Base-by-base conservation (phyloP, 1,140 invertebrate genomes). In the Lepidurus packardi region DNA sequence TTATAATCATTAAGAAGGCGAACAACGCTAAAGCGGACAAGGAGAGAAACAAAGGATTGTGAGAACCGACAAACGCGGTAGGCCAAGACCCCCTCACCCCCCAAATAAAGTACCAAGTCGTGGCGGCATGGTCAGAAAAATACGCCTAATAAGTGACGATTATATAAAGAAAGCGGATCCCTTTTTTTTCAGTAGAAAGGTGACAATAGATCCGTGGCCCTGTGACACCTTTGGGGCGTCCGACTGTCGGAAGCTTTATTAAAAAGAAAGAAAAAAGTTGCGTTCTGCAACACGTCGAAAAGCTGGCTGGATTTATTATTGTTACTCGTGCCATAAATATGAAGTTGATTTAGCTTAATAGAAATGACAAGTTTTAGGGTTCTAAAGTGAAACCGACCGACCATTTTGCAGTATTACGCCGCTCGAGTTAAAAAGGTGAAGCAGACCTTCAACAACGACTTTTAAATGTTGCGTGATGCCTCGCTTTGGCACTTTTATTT, bases 51-150 rank as follows among this genome's bases (percentile, higher is more conserved):
- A 65, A 65, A 65, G 21, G 9, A 7, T 65, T 65, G 53, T 13
- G 53, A 21, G 53, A 65, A 65, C 53, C 53, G 53, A 65, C 53
- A 65, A 13, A 65, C 16, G 53, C 53, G 53, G 53, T n/a, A 65
- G 53, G 21, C 8, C 7, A 65, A 65, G 53, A 65, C 53, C 16
- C 34, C 34, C 34, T 34, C 34, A 34, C 3, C 3, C 34, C 34
- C 53, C 53, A 16, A 65, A 65, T 65, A 65, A 65, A 13, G 21
- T 65, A 65, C 53, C 34, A 65, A 65, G 53, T 65, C n/a, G 53
- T 65, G 53, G 53, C 53, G 53, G 53, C 53, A n/a, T 65, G 53
- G 9, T 65, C 21, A 65, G 13, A 21, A 65, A 65, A 65, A 65
- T 65, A 65, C 21, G 3, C 21, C 53, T 65, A 65, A 65, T 65